These are phyloP conservation scores for Agonopterix arenella DNA, from an alignment of 2,888 invertebrate species.

Conservation along the genomic window DNA sequence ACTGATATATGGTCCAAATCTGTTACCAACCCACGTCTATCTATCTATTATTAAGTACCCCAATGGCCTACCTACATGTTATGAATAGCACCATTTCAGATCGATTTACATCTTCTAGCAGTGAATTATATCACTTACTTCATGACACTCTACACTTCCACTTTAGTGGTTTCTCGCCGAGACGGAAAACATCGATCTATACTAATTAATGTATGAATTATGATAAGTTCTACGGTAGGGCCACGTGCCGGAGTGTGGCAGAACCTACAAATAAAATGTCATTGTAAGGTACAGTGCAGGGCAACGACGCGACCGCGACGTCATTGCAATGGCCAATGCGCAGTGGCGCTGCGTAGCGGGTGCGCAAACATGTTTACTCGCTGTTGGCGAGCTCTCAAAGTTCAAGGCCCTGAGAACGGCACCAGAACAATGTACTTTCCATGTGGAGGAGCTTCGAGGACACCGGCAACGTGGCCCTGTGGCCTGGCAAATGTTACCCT, in stretches of 20 bases:
- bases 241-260: slow-evolving; percentile 42
- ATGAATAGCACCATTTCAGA: too few relatives aligned
- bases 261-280: slow-evolving; percentile 33
- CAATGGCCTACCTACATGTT: too few relatives aligned
- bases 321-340: slow-evolving; percentile 58
- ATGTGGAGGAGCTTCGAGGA: slow-evolving; percentile 37
- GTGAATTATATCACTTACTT: too few relatives aligned
- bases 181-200: too few relatives aligned
- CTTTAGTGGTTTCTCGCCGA: too few relatives aligned
- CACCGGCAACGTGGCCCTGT: slow-evolving; percentile 10
- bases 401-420: slow-evolving; percentile 65
- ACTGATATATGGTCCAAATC: too few relatives aligned
- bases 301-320: slow-evolving; percentile 21
- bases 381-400: slow-evolving; percentile 66
- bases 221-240: slow-evolving; percentile 8
- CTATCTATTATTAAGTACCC: too few relatives aligned
- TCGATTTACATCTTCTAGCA: too few relatives aligned
- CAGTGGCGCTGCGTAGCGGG: slow-evolving; percentile 48
- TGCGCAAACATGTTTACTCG: slow-evolving; percentile 71
- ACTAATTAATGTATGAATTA: neutral
- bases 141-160: too few relatives aligned
- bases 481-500: too few relatives aligned
- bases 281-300: slow-evolving; percentile 21
- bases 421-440: slow-evolving; percentile 46
- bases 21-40: too few relatives aligned